Evolutionary conservation across 1,140 invertebrate genomes (phyloP).

Genomic region (Temnothorax longispinosus): DNA sequence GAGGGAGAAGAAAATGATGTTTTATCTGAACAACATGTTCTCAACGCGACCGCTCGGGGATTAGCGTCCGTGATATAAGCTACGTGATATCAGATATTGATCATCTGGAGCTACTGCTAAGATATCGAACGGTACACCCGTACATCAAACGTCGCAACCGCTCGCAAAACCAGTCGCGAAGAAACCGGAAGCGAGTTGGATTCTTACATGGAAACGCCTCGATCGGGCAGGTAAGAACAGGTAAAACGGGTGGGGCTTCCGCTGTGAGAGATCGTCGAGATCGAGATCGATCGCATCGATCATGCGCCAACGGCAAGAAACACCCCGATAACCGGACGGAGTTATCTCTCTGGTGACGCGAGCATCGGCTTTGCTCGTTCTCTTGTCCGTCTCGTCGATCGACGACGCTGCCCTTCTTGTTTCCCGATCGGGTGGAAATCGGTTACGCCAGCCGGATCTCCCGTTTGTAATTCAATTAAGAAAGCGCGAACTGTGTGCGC

Average conservation of each 20-base stretch:
- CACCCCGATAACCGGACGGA: conserved; percentile 49
- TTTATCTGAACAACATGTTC: not conserved
- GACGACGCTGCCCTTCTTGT: not conserved
- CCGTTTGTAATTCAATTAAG: conserved; percentile 39
- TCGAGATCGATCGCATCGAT: conserved; percentile 64
- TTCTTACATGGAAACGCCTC: conserved; percentile 55
- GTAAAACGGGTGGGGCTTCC: conserved; percentile 73
- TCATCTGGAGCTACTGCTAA: not conserved
- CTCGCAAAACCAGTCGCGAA: conserved; percentile 48
- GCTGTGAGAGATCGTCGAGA: conserved; percentile 63
- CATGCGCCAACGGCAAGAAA: conserved; percentile 53
- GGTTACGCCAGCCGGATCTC: not conserved
- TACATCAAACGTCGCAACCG: not conserved
- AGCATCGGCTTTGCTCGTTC: not conserved
- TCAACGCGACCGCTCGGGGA: not conserved
- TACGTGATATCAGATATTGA: conserved; percentile 25
- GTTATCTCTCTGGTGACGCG: not conserved
- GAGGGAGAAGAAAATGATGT: not conserved
- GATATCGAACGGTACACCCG: conserved; percentile 8
- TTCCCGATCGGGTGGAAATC: not conserved
- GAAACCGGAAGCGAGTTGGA: conserved; percentile 64
- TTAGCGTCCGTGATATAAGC: conserved; percentile 7
- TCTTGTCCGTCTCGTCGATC: not conserved
- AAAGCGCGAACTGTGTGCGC: not conserved
- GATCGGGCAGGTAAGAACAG: conserved; percentile 56